Percentiles rank a stretch among this genome's conserved stretches.
Conservation (phyloP, 2,888 invertebrate genomes). For the Iselma pallidipennis region DNA sequence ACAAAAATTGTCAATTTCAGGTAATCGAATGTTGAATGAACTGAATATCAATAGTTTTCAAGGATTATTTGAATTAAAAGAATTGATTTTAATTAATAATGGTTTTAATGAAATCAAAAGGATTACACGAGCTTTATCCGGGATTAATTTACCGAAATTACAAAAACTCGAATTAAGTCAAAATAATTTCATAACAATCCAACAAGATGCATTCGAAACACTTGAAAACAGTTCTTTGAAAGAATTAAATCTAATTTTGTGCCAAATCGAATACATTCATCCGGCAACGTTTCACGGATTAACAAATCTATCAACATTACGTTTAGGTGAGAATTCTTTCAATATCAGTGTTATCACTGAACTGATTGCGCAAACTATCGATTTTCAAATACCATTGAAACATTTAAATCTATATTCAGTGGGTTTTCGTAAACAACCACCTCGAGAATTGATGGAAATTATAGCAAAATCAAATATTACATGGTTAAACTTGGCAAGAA, state of each 20-base stretch:
- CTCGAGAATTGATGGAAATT: constrained; percentile 56
- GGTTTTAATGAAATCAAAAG: constrained; percentile 58
- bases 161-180: constrained; percentile 59
- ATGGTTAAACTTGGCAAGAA: constrained; percentile 58
- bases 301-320: constrained; percentile 55
- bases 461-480: constrained; percentile 60
- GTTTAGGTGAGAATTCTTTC: constrained; percentile 62
- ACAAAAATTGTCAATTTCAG: constrained; percentile 61
- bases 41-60: constrained; percentile 58
- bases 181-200: constrained; percentile 58
- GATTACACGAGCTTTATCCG: constrained; percentile 55
- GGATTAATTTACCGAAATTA: constrained; percentile 57
- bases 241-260: constrained; percentile 59
- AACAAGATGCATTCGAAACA: constrained; percentile 55
- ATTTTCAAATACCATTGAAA: constrained; percentile 54
- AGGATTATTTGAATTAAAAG: constrained; percentile 59
- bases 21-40: constrained; percentile 57
- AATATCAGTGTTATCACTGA: constrained; percentile 55
- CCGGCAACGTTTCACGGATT: constrained; percentile 59
- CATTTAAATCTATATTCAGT: constrained; percentile 59
- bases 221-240: constrained; percentile 57
- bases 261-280: constrained; percentile 61
- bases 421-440: constrained; percentile 60
- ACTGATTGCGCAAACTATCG: constrained; percentile 51
- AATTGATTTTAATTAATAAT: constrained; percentile 61